Base-by-base conservation (phyloP, 2,888 invertebrate genomes). In the Mystacides longicornis region DNA sequence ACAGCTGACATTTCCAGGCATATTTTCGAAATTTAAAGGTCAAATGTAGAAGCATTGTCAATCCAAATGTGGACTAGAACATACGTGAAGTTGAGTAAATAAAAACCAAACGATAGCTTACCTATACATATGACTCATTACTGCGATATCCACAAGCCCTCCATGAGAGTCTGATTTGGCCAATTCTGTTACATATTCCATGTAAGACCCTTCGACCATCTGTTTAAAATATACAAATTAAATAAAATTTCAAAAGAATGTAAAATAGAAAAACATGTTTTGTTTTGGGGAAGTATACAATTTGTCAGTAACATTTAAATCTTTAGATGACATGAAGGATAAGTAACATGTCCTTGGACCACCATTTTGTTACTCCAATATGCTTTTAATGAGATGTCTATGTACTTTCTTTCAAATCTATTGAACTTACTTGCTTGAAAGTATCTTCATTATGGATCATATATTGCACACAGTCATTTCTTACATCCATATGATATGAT, bases 391-490 rank as follows among this genome's bases (percentile, higher is more conserved):
- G 27, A 27, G 11, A 27, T 7, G 27, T 27, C 7, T 7, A 27
- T 27, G 27, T 7, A 27, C 11, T 7, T 27, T n/a, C n/a, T n/a
- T n/a, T n/a, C n/a, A n/a, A n/a, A n/a, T n/a, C n/a, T n/a, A n/a
- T n/a, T n/a, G n/a, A n/a, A n/a, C n/a, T 33, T 45, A 57, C 57
- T 54, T 50, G 21, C 27, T n/a, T 16, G 22, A 57, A 57, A 22
- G 42, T 43, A 2, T 16, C 27, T 51, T 54, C 48, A 42, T 57
- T 54, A 3, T 37, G 71, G 55, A 79, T 78, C 79, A 89, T 88
- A 70, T 82, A 92, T 16, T 81, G 76, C 16, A 90, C 80, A 64
- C 89, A 88, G 62, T 86, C 83, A 64, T 80, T 77, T 54, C 92
- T 81, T 51, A 93, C 84, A 66, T 80, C 80, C 64, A 83, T 78